Evolutionary conservation across 2,113 vertebrate species (phyloP).

Genomic region (Burhinus bistriatus): DNA sequence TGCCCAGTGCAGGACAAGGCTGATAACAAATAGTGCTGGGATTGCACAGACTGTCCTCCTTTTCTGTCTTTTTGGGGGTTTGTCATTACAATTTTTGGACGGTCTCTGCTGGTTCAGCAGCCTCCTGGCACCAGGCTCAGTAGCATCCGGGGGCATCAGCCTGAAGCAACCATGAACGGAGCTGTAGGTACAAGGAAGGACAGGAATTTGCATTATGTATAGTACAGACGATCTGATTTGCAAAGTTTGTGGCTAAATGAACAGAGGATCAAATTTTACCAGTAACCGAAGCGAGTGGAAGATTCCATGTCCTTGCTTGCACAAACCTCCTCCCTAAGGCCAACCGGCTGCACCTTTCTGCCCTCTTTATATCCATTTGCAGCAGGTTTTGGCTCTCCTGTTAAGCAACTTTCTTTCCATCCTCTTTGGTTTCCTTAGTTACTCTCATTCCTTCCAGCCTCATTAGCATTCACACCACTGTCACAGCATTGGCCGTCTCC

Average conservation of each 20-base stretch:
- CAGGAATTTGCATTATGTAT: background rate
- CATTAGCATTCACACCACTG: background rate
- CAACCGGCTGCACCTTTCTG: background rate
- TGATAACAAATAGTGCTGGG: background rate
- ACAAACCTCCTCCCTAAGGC: accelerated
- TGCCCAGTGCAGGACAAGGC: background rate
- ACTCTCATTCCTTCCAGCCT: background rate
- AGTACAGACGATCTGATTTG: background rate
- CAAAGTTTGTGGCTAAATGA: background rate
- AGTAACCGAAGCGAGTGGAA: background rate
- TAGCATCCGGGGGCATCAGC: accelerated
- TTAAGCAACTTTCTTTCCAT: background rate
- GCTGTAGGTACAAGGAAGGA: background rate
- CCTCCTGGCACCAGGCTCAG: background rate
- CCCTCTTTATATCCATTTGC: background rate
- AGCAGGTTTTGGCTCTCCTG: background rate
- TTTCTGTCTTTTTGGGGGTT: background rate
- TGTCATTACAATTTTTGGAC: background rate
- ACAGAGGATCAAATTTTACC: background rate
- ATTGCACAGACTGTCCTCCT: background rate
- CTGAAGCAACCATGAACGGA: accelerated
- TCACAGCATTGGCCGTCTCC: background rate
- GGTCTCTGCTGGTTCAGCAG: background rate
- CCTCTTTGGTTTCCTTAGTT: background rate
- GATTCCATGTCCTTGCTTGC: accelerated